Percentiles rank a stretch among this genome's conserved stretches.
Conservation (phyloP, 1,140 invertebrate genomes). For the Galleria mellonella region DNA sequence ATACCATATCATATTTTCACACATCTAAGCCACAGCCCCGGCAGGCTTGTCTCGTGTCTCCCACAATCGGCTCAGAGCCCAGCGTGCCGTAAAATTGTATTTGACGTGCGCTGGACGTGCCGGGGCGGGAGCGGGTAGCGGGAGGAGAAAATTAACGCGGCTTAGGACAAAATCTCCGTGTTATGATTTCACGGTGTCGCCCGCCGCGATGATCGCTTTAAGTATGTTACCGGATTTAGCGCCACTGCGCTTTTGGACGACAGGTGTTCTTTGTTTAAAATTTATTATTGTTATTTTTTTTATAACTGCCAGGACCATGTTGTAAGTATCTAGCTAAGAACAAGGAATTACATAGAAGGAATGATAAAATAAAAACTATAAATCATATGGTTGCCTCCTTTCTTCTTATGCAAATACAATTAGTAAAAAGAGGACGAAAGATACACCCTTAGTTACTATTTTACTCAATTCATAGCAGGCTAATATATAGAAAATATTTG, state of each 20-base stretch:
- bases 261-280: constrained; percentile 20
- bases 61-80: constrained; percentile 64
- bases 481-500: too few species aligned
- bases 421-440: too few species aligned
- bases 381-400: too few species aligned
- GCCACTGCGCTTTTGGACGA: constrained; percentile 5
- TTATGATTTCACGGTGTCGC: constrained; percentile 32
- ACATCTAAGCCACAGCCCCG: not conserved
- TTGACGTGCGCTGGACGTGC: constrained; percentile 42
- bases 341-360: too few species aligned
- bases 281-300: not conserved
- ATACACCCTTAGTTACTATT: too few species aligned
- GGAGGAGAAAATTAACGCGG: constrained; percentile 51
- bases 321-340: too few species aligned
- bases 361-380: too few species aligned
- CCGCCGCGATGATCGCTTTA: constrained; percentile 40
- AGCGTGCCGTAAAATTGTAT: constrained; percentile 60
- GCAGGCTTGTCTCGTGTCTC: constrained; percentile 55
- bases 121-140: constrained; percentile 1
- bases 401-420: too few species aligned
- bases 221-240: constrained; percentile 39
- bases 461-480: too few species aligned
- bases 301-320: too few species aligned
- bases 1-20: too few species aligned
- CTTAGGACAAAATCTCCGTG: constrained; percentile 67